Evolutionary conservation across 2,888 invertebrate genomes (phyloP).

Genomic region (Oxytorus armatus): DNA sequence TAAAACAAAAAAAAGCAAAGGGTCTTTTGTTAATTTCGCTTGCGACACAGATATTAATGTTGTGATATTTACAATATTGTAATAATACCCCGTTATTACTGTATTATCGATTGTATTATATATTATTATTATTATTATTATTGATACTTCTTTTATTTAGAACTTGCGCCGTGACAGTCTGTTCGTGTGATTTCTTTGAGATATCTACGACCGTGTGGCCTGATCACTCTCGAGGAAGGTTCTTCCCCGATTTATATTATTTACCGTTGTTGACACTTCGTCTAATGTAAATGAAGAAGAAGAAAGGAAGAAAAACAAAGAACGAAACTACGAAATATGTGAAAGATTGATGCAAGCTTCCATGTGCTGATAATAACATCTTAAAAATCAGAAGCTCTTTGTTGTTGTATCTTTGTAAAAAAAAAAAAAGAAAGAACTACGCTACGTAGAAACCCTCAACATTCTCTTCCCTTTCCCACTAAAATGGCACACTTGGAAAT

Average conservation of each 20-base stretch:
- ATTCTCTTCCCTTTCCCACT: too few species aligned
- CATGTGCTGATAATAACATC: constrained; percentile 83
- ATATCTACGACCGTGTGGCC: constrained; percentile 33
- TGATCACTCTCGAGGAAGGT: constrained; percentile 36
- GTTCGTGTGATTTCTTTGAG: constrained; percentile 42
- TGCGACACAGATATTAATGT: constrained; percentile 81
- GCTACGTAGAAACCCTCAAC: too few species aligned
- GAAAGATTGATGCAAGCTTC: constrained; percentile 74
- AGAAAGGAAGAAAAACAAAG: constrained; percentile 6
- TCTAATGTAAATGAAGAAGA: constrained; percentile 71
- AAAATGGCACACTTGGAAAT: too few species aligned
- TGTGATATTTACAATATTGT: constrained; percentile 83
- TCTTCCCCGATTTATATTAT: constrained; percentile 71
- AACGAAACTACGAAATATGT: constrained; percentile 67
- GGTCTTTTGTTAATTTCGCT: constrained; percentile 74
- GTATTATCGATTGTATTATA: constrained; percentile 82
- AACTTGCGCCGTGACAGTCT: constrained; percentile 55
- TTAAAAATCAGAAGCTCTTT: constrained; percentile 74
- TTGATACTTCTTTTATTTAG: constrained; percentile 70
- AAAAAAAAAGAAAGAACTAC: too few species aligned
- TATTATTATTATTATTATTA: constrained; percentile 61
- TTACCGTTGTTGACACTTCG: constrained; percentile 78
- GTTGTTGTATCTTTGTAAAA: neutral
- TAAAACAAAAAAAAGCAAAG: constrained; percentile 34
- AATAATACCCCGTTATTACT: constrained; percentile 79